Base-by-base conservation (phyloP, 2,888 invertebrate genomes). In the Melitaea athalia region DNA sequence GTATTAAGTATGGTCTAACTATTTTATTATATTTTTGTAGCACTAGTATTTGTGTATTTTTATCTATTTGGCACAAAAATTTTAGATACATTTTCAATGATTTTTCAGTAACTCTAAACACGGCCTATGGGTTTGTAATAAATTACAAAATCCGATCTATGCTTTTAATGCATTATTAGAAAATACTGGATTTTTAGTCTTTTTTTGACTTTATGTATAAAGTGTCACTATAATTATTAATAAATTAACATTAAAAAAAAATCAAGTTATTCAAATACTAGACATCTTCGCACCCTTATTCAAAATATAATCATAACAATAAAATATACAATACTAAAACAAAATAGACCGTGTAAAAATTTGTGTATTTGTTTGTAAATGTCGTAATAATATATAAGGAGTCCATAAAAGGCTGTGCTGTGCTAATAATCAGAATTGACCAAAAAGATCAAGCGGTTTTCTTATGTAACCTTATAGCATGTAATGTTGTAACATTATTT, bases 381-480 rank as follows among this genome's bases (percentile, higher is more conserved):
- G 60, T 49, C 53, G n/a, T 55, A 10, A 14, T 47, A 50, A 49
- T 59, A 64, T 17, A 57, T 65, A 64, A 64, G 57, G 64, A 74
- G 77, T 75, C 82, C 76, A 73, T 53, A 67, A 71, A 78, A 75
- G 81, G 81, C 81, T 81, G 81, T 81, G 81, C 75, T 73, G 81
- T 81, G 81, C 76, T 73, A 72, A 59, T 63, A 73, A 68, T 71
- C 69, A 72, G 69, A 66, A 71, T 74, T 72, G 78, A 77, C 77
- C 57, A 57, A 57, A 15, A 57, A 15, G 57, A 38, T 57, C 57
- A 15, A n/a, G 11, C 42, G 42, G 31, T 57, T 57, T 57, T 33
- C 15, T 10, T 57, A 57, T 57, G 38, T 42, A 57, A 57, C 11
- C 10, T 24, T 52, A 24, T 52, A n/a, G 24, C 24, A 49, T n/a